phyloP scores from a whole-genome alignment of 1,140 invertebrate species.

The Phocides pigmalion region DNA sequence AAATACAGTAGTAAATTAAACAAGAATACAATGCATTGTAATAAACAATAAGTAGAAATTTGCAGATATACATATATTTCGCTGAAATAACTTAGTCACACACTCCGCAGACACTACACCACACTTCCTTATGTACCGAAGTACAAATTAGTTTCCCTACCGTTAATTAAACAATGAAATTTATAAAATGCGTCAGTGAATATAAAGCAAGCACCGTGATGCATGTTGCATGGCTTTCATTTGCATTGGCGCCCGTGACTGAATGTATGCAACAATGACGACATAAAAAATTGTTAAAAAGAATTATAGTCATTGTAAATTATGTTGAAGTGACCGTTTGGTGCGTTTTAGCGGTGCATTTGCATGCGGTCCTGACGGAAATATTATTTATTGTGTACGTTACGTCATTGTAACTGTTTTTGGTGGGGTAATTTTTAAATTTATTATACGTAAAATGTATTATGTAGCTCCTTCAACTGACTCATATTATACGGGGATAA shows the following conservation, averaged over 20 bases:
- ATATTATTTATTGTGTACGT: constrained; percentile 53
- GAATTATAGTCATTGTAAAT: constrained; percentile 60
- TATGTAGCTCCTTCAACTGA: no score
- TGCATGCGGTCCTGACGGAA: constrained; percentile 47
- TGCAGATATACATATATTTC: no score
- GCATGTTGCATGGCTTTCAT: constrained; percentile 58
- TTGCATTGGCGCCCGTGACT: constrained; percentile 54
- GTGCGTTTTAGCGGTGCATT: constrained; percentile 49
- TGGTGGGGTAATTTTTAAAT: constrained; percentile 7
- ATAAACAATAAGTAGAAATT: no score
- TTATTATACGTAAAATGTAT: no score
- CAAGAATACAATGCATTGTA: no score
- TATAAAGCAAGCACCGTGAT: constrained; percentile 46
- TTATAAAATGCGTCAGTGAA: constrained; percentile 46
- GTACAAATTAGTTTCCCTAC: constrained; percentile 8
- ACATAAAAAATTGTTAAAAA: constrained; percentile 56
- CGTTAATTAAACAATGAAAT: constrained; percentile 47
- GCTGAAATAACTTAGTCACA: no score
- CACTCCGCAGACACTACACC: no score
- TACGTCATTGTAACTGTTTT: constrained; percentile 37
- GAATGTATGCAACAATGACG: constrained; percentile 53
- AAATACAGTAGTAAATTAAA: no score
- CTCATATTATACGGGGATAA: no score
- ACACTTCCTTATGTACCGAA: no score
- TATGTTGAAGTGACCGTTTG: constrained; percentile 63